These are phyloP conservation scores for Syngnathoides biaculeatus DNA, from an alignment of 2,113 vertebrate genomes.

Conservation along the genomic window DNA sequence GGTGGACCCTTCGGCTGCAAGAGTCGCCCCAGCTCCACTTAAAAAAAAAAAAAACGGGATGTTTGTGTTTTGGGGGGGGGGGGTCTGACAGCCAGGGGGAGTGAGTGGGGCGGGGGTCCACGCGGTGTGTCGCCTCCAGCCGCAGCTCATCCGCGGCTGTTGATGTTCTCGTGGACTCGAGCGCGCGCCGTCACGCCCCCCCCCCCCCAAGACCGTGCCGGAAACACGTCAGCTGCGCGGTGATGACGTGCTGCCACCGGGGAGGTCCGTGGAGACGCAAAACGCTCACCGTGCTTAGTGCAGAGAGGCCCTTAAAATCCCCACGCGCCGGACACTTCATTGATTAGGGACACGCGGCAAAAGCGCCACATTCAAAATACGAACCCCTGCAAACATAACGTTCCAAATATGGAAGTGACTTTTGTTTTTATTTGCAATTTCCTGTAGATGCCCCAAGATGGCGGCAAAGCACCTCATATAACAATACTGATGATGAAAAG, in stretches of 20 bases:
- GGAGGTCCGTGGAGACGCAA: background rate
- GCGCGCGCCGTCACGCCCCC: background rate
- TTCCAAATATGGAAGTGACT: too few species aligned
- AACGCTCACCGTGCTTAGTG: too few species aligned
- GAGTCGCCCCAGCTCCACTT: too few species aligned
- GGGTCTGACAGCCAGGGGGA: background rate
- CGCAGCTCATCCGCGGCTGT: constrained; percentile 9
- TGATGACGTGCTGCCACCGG: background rate
- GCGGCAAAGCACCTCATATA: too few species aligned
- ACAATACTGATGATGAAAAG: too few species aligned
- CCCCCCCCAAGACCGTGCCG: background rate
- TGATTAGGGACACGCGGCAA: too few species aligned
- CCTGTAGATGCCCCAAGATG: too few species aligned
- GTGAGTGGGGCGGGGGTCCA: background rate
- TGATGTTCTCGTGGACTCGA: background rate
- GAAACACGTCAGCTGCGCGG: background rate
- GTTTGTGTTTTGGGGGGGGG: constrained; percentile 1
- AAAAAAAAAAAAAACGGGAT: background rate
- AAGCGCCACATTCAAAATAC: too few species aligned
- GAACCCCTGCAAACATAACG: too few species aligned
- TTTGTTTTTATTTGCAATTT: too few species aligned
- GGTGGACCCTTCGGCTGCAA: background rate
- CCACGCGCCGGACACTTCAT: too few species aligned
- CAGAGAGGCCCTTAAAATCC: too few species aligned
- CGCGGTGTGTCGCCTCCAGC: constrained; percentile 11